These are phyloP conservation scores for Amphiprion percula DNA, from an alignment of 2,113 vertebrate genomes.

Conservation along the genomic window DNA sequence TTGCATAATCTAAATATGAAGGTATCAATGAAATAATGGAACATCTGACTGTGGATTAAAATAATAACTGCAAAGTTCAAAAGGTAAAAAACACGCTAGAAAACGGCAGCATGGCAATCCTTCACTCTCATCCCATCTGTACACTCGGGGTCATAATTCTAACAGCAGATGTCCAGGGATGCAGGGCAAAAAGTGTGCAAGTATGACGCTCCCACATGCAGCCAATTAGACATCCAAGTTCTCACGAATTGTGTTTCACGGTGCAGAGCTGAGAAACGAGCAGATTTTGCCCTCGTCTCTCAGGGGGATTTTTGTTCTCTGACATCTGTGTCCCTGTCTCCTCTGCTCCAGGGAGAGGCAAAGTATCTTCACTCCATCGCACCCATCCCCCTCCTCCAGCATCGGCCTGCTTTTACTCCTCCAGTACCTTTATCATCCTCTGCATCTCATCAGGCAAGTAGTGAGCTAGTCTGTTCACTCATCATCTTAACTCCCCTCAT, in stretches of 20 bases:
- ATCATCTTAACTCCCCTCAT: neutral
- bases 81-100: neutral
- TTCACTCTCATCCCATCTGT: constrained; percentile 60
- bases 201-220: constrained; percentile 38
- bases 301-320: constrained; percentile 76
- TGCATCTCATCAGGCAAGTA: constrained; percentile 16
- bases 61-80: constrained; percentile 19
- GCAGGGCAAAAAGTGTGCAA: constrained; percentile 48
- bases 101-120: constrained; percentile 34
- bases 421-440: constrained; percentile 26
- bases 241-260: constrained; percentile 30
- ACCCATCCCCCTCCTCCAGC: constrained; percentile 18
- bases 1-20: constrained; percentile 17
- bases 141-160: constrained; percentile 57
- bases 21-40: neutral
- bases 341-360: constrained; percentile 70
- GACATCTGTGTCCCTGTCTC: constrained; percentile 82
- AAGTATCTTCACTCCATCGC: constrained; percentile 57
- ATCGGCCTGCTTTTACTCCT: constrained; percentile 32
- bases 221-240: constrained; percentile 56
- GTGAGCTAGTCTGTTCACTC: neutral
- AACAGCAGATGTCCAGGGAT: constrained; percentile 75
- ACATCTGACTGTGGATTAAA: constrained; percentile 26
- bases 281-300: constrained; percentile 65
- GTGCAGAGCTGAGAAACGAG: constrained; percentile 49